A percentile compares a stretch with the other conserved stretches of the same genome.
Evolutionary conservation across 2,113 vertebrate genomes (phyloP).

Genomic region (Australoheros scitulus): DNA sequence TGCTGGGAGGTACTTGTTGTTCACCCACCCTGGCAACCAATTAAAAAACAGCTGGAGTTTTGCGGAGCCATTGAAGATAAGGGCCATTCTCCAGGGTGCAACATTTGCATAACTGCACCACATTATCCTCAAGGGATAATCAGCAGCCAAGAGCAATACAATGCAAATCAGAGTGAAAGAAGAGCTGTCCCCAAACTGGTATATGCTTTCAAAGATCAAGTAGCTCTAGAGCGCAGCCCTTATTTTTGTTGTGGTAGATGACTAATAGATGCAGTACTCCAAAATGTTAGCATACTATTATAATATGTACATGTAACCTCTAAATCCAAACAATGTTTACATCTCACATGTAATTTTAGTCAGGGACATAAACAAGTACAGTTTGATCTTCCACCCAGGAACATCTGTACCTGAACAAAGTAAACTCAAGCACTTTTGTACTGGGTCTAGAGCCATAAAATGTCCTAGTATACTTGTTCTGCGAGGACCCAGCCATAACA

Average conservation of each 20-base stretch:
- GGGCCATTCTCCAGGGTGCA: constrained; percentile 66
- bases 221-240: constrained; percentile 1
- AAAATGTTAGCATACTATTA: background rate
- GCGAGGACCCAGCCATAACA: constrained; percentile 9
- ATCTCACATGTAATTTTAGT: background rate
- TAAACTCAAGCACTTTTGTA: background rate
- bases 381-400: background rate
- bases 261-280: constrained; percentile 18
- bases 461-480: background rate
- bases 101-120: constrained; percentile 60
- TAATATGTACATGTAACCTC: background rate
- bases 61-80: constrained; percentile 74
- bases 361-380: background rate
- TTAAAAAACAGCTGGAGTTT: constrained; percentile 78
- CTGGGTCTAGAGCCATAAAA: background rate
- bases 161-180: constrained; percentile 47
- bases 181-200: constrained; percentile 34
- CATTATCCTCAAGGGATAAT: constrained; percentile 68
- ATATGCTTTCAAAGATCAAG: constrained; percentile 45
- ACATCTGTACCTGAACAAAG: constrained; percentile 3
- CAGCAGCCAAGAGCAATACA: constrained; percentile 51
- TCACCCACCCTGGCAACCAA: constrained; percentile 69
- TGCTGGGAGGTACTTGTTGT: constrained; percentile 72
- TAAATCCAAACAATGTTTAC: background rate
- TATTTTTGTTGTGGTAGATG: constrained; percentile 17